Conservation (phyloP, 2,797 vertebrate genomes). For the Rhabdophis nuchalis region DNA sequence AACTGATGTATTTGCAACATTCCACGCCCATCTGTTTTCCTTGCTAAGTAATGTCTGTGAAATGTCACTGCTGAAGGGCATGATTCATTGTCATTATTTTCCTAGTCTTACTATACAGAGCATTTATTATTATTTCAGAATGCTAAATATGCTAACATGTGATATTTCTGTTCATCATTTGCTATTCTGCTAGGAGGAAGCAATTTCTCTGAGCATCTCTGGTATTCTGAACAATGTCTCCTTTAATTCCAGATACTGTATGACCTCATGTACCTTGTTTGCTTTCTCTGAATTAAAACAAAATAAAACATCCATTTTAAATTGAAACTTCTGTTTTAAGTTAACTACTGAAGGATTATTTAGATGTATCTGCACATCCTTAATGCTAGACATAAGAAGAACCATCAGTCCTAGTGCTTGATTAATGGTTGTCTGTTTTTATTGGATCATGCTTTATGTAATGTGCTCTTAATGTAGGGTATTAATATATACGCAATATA, state of each 20-base stretch:
- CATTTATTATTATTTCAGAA: neutral
- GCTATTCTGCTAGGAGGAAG: neutral
- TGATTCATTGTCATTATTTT: neutral
- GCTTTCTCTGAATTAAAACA: neutral
- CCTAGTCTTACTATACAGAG: neutral
- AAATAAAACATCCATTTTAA: neutral
- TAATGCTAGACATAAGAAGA: neutral
- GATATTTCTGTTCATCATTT: neutral
- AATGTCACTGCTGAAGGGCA: neutral
- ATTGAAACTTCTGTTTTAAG: neutral
- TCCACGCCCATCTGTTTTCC: neutral
- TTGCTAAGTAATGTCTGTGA: neutral
- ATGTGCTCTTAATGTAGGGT: constrained; percentile 49
- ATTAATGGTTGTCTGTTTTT: neutral
- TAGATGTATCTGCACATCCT: neutral
- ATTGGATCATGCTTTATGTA: neutral
- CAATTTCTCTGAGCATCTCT: neutral
- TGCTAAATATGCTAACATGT: neutral
- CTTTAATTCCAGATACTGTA: neutral
- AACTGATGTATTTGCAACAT: neutral
- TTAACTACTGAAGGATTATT: neutral
- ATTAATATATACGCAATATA: neutral
- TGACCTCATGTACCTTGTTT: neutral
- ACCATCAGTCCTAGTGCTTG: neutral
- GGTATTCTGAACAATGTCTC: neutral